These are phyloP conservation scores for Dolichallabes microphthalmus DNA, from an alignment of 2,113 vertebrate genomes.

Conservation along the genomic window DNA sequence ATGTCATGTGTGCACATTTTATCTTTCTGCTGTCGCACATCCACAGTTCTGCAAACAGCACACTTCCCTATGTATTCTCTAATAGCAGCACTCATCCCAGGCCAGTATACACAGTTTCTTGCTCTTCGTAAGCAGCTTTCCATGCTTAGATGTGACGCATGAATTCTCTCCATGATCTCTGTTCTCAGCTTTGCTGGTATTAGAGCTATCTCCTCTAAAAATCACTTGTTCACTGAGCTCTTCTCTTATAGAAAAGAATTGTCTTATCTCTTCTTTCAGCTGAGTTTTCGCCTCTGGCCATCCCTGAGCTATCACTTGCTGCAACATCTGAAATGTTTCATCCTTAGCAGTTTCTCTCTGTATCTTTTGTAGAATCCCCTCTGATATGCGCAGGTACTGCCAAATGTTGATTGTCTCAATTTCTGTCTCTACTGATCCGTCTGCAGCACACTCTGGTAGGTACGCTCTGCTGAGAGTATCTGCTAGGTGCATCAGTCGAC, in stretches of 20 bases:
- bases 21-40: too few relatives aligned
- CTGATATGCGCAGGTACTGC: not conserved
- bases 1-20: constrained; percentile 21
- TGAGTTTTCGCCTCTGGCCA: constrained; percentile 40
- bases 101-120: too few relatives aligned
- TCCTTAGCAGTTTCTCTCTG: constrained; percentile 10
- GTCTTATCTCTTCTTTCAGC: not conserved
- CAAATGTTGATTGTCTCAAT: constrained; percentile 19
- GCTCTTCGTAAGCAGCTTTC: too few relatives aligned
- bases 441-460: too few relatives aligned
- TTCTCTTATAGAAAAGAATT: not conserved
- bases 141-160: too few relatives aligned
- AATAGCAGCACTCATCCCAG: too few relatives aligned
- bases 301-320: constrained; percentile 35
- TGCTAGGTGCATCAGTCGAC: too few relatives aligned
- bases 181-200: constrained; percentile 13
- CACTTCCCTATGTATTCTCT: too few relatives aligned
- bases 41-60: too few relatives aligned
- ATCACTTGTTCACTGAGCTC: constrained; percentile 40
- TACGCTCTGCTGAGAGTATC: too few relatives aligned
- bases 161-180: too few relatives aligned
- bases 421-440: constrained; percentile 32
- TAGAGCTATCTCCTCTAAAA: constrained; percentile 36
- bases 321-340: constrained; percentile 5
- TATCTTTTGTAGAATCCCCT: too few relatives aligned